Evolutionary conservation across 2,797 vertebrate genomes (phyloP).

Genomic region (Chiloscyllium punctatum): DNA sequence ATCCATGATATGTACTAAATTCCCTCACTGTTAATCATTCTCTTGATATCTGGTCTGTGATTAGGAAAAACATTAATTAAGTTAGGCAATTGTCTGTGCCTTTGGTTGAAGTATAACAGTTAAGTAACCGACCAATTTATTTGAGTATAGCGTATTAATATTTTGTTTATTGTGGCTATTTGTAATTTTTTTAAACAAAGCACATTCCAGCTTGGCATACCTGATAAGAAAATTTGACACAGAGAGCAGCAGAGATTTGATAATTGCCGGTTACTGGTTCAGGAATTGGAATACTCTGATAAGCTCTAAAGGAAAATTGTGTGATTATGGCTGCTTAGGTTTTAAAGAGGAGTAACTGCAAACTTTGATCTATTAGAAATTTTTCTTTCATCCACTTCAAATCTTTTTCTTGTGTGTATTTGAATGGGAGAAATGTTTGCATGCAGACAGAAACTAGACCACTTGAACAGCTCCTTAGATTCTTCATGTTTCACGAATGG

Average conservation of each 20-base stretch:
- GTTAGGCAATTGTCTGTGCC: background rate
- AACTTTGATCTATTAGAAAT: background rate
- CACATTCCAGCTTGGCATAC: background rate
- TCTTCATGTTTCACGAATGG: background rate
- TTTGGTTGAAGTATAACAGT: background rate
- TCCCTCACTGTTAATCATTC: background rate
- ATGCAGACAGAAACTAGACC: background rate
- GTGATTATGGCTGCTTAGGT: background rate
- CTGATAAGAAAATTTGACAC: background rate
- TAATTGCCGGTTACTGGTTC: background rate
- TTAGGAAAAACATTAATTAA: background rate
- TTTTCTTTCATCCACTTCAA: background rate
- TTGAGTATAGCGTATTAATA: background rate
- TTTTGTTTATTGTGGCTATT: background rate
- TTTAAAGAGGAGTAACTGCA: constrained; percentile 18
- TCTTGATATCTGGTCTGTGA: background rate
- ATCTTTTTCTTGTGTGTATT: background rate
- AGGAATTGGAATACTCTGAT: background rate
- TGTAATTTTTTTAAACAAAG: background rate
- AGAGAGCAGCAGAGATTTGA: background rate
- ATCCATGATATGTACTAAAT: background rate
- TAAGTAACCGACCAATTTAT: background rate
- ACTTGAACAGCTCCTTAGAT: background rate
- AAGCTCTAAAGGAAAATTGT: background rate
- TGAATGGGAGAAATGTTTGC: background rate